A percentile compares a stretch with the other conserved stretches of the same genome.
Evolutionary conservation across 2,113 vertebrate genomes (phyloP).

Genomic region (Pseudorhombus dupliciocellatus): DNA sequence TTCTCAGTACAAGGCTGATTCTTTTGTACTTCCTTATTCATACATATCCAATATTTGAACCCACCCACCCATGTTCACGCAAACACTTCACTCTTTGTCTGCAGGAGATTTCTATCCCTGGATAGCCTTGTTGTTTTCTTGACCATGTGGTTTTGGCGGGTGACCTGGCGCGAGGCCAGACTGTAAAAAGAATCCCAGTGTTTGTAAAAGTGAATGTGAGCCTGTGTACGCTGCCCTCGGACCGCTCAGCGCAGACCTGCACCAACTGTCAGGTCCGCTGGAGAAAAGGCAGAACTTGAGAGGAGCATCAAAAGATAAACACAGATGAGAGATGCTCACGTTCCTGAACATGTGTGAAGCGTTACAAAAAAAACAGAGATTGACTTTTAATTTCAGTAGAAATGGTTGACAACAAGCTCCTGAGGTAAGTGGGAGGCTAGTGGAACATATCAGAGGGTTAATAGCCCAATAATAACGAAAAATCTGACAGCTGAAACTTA

Average conservation of each 20-base stretch:
- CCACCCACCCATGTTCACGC: slow-evolving; percentile 41
- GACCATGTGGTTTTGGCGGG: slow-evolving; percentile 71
- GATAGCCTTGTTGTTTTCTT: slow-evolving; percentile 65
- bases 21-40: slow-evolving; percentile 58
- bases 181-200: slow-evolving; percentile 65
- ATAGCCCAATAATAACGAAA: not conserved
- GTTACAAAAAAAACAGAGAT: slow-evolving; percentile 20
- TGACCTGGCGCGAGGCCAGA: slow-evolving; percentile 66
- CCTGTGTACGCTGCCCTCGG: slow-evolving; percentile 25
- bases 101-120: slow-evolving; percentile 48
- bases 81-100: slow-evolving; percentile 69
- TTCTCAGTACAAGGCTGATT: slow-evolving; percentile 35
- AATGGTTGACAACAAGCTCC: no score
- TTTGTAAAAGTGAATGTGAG: slow-evolving; percentile 57
- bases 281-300: slow-evolving; percentile 67
- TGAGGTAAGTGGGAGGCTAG: no score
- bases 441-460: not conserved
- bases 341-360: slow-evolving; percentile 46
- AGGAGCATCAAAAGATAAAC: slow-evolving; percentile 48
- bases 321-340: slow-evolving; percentile 22
- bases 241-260: slow-evolving; percentile 36
- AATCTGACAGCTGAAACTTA: not conserved
- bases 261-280: slow-evolving; percentile 47
- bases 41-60: slow-evolving; percentile 47
- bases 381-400: not conserved